phyloP scores from a whole-genome alignment of 2,888 invertebrate genomes.

The Ptychoptera albimana region DNA sequence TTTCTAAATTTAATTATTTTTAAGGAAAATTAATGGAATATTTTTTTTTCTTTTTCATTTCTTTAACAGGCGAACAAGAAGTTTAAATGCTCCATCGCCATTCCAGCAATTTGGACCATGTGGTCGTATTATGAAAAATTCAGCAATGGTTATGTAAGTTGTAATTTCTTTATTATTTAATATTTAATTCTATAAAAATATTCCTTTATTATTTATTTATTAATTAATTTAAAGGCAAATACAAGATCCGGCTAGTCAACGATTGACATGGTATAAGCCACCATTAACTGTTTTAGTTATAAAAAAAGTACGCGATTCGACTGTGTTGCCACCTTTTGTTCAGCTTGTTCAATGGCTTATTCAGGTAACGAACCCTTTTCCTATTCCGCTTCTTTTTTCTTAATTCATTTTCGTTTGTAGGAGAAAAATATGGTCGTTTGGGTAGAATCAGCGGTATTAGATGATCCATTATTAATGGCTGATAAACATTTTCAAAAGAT shows the following conservation, averaged over 20 bases:
- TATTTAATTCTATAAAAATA: not conserved
- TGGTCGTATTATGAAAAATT: slow-evolving; percentile 93
- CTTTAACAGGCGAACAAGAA: slow-evolving; percentile 74
- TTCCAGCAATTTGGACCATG: slow-evolving; percentile 97
- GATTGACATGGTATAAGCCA: slow-evolving; percentile 93
- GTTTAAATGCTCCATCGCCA: slow-evolving; percentile 90
- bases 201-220: not conserved
- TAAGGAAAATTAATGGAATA: too few species aligned
- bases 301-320: slow-evolving; percentile 87
- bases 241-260: slow-evolving; percentile 93
- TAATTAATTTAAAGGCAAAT: slow-evolving; percentile 57
- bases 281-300: slow-evolving; percentile 93
- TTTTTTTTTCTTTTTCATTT: slow-evolving; percentile 9
- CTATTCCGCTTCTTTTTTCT: not conserved
- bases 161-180: not conserved
- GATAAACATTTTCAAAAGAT: slow-evolving; percentile 60
- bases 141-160: slow-evolving; percentile 93
- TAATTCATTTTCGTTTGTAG: slow-evolving; percentile 34
- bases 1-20: too few species aligned
- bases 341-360: slow-evolving; percentile 88
- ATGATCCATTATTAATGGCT: slow-evolving; percentile 60
- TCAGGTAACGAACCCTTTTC: slow-evolving; percentile 40
- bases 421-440: slow-evolving; percentile 93
- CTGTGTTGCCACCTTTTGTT: slow-evolving; percentile 78
- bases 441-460: slow-evolving; percentile 80